A percentile compares a stretch with the other conserved stretches of the same genome.
Conservation (phyloP, 2,113 vertebrate species). For the Uropsilus gracilis region DNA sequence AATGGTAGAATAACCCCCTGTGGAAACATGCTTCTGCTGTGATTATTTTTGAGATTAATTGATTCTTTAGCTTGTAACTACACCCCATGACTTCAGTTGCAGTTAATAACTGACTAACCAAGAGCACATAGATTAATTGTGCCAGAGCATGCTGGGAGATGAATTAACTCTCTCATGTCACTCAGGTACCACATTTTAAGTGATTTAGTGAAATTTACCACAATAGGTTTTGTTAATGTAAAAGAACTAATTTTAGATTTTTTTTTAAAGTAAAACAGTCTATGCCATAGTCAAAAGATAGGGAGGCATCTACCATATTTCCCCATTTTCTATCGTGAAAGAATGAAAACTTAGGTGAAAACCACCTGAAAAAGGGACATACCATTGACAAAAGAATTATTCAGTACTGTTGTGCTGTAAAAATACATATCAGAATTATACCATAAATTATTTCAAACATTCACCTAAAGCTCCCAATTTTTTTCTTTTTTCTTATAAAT, state of each 20-base stretch:
- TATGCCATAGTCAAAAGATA: background rate
- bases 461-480: background rate
- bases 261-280: background rate
- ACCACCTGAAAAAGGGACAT: background rate
- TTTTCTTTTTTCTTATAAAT: too few relatives aligned
- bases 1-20: conserved; percentile 76
- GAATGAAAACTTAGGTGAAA: background rate
- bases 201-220: background rate
- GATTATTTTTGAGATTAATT: conserved; percentile 82
- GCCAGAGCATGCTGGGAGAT: background rate
- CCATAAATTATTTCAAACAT: background rate
- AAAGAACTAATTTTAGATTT: background rate
- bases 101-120: conserved; percentile 61
- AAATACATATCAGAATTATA: background rate
- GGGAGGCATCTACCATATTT: background rate
- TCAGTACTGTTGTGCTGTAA: background rate
- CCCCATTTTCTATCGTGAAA: background rate
- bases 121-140: background rate
- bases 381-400: background rate
- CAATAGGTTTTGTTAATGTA: background rate
- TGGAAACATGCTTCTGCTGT: conserved; percentile 71
- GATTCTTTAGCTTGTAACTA: conserved; percentile 46
- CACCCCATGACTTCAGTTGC: conserved; percentile 40
- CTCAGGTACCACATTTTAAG: background rate
- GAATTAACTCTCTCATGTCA: background rate